A percentile compares a stretch with the other conserved stretches of the same genome.
Evolutionary conservation across 2,113 vertebrate species (phyloP).

Genomic region (Salvelinus namaycush): DNA sequence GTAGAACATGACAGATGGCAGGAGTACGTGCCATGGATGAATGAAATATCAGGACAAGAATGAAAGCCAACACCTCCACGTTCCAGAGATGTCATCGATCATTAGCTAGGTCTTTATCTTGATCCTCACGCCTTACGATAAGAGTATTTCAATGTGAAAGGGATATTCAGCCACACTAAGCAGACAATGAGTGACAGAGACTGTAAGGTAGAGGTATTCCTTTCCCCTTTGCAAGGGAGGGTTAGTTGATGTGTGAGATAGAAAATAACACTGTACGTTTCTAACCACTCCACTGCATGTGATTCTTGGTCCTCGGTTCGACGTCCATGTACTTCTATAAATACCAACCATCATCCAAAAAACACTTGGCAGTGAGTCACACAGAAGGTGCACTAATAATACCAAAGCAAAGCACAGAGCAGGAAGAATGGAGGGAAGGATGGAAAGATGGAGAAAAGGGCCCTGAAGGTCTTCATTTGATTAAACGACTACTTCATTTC

Average conservation of each 20-base stretch:
- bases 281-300: background rate
- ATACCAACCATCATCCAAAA: conserved; percentile 35
- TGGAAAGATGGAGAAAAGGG: background rate
- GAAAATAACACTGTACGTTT: background rate
- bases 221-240: background rate
- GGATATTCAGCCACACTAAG: background rate
- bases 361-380: conserved; percentile 48
- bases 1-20: too few species aligned
- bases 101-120: too few species aligned
- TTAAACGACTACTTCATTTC: conserved; percentile 37
- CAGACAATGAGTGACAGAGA: background rate
- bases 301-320: background rate
- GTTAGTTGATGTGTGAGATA: background rate
- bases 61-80: too few species aligned
- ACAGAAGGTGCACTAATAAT: conserved; percentile 27
- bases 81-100: too few species aligned
- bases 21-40: background rate
- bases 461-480: conserved; percentile 39
- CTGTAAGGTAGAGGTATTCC: background rate
- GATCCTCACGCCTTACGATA: too few species aligned
- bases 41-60: too few species aligned
- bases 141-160: too few species aligned
- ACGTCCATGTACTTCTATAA: conserved; percentile 1
- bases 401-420: background rate
- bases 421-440: background rate